Evolutionary conservation across 2,113 vertebrate species (phyloP).

Genomic region (Pica pica): DNA sequence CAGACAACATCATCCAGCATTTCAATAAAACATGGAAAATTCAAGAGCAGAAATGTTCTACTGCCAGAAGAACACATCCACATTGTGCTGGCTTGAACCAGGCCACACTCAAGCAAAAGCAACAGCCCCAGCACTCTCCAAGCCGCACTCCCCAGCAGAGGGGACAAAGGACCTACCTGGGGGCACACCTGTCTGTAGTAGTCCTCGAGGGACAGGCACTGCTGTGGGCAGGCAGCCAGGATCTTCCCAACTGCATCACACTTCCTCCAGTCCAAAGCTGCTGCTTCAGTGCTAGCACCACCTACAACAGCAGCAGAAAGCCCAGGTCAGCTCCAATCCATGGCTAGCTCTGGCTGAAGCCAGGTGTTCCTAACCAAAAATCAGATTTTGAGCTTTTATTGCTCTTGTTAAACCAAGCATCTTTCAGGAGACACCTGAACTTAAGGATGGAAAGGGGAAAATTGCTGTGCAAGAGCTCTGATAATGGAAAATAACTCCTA

Average conservation of each 20-base stretch:
- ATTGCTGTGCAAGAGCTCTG: neutral
- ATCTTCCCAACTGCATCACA: conserved; percentile 87
- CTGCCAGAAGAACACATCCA: neutral
- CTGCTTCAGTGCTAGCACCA: conserved; percentile 60
- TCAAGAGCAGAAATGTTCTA: neutral
- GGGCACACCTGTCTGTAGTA: conserved; percentile 88
- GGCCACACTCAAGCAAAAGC: rapidly evolving
- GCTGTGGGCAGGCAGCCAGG: conserved; percentile 88
- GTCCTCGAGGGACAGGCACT: conserved; percentile 79
- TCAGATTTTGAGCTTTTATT: neutral
- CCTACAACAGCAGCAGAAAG: conserved; percentile 69
- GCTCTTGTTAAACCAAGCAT: neutral
- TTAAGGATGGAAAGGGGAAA: neutral
- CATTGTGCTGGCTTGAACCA: rapidly evolving
- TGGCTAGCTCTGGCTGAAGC: neutral
- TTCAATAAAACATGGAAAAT: neutral
- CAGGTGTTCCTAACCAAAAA: neutral
- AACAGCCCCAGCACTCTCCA: neutral
- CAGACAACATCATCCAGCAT: neutral
- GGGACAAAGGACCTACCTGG: conserved; percentile 74
- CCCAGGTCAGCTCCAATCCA: neutral
- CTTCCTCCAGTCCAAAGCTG: conserved; percentile 87
- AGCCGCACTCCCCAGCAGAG: neutral
- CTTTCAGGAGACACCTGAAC: neutral
- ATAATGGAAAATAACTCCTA: neutral